These are phyloP conservation scores for Spodoptera exigua DNA, from an alignment of 2,888 invertebrate species.

Conservation along the genomic window DNA sequence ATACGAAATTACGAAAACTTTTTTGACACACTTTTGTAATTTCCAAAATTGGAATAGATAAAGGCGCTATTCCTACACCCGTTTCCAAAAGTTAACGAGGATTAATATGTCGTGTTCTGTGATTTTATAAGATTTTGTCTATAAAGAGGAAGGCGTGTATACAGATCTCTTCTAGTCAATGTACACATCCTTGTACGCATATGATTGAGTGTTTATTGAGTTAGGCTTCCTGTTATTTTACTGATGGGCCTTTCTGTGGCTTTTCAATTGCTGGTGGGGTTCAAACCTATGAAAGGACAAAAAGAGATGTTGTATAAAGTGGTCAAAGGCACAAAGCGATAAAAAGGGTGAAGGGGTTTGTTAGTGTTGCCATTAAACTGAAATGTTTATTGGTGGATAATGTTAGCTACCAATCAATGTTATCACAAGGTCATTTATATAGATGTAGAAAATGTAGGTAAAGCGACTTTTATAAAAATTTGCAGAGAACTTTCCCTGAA, in stretches of 20 bases:
- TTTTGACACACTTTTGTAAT: no score
- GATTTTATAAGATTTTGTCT: no score
- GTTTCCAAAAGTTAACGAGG: no score
- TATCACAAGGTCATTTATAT: neutral
- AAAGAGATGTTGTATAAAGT: slow-evolving; percentile 33
- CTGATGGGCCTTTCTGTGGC: slow-evolving; percentile 65
- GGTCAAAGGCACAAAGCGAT: slow-evolving; percentile 33
- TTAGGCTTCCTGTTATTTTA: slow-evolving; percentile 81
- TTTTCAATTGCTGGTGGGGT: slow-evolving; percentile 61
- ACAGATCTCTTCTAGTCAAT: slow-evolving; percentile 32
- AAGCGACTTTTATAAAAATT: no score
- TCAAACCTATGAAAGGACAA: slow-evolving; percentile 44
- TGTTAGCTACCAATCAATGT: no score
- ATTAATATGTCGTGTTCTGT: no score
- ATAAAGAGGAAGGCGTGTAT: no score
- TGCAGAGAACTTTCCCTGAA: neutral
- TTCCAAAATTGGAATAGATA: no score
- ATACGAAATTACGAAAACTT: no score
- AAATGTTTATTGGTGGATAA: no score
- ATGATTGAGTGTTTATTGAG: slow-evolving; percentile 83
- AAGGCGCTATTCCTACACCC: no score
- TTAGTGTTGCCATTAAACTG: no score
- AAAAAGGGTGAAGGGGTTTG: slow-evolving; percentile 9
- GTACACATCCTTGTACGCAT: slow-evolving; percentile 49
- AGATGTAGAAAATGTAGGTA: slow-evolving; percentile 2